Base-by-base conservation (phyloP, 2,797 vertebrate species). In the Eremophila alpestris region DNA sequence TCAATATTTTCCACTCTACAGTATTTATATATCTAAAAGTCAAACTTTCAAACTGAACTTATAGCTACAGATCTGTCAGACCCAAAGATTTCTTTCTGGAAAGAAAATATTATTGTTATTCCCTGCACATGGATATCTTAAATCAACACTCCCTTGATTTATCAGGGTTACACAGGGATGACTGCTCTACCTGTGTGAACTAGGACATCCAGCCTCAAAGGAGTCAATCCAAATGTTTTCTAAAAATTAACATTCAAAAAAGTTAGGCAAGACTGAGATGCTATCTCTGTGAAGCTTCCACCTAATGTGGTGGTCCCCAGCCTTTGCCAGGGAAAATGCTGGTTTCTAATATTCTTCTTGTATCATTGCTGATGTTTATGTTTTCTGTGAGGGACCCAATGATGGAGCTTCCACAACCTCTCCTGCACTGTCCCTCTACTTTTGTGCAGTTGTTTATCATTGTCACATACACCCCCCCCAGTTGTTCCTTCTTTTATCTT, bases 381-480 rank as follows among this genome's bases (percentile, higher is more conserved):
- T 52, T 75, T 78, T 48, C 32, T n/a, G 8, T 56, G 49, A 38
- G 21, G 65, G 27, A 46, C 29, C 9, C 52, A 40, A 3, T n/a
- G 11, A 36, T 21, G 30, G 27, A 30, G 20, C 12, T 82, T 26
- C 68, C 63, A 79, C 26, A 32, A 19, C 12, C 13, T 82, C 63
- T 55, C 26, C 29, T 2, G 0, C 27, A 21, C 0, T 0, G 4
- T 76, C 51, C 21, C 16, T 64, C 51, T 7, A 1, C 13, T 84
- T 65, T 87, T 40, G 20, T 26, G 20, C 10, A 40, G 38, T 12
- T 82, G 9, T 49, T 21, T 24, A 26, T 2, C 12, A 34, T 30
- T 62, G 34, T 15, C 40, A 45, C 0, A 0, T 8, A 13, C n/a
- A n/a, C n/a, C n/a, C 2, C 5, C 11, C 8, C 19, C 3, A 32